Evolutionary conservation across 2,888 invertebrate genomes (phyloP).

Genomic region (Loripinus fragilis): DNA sequence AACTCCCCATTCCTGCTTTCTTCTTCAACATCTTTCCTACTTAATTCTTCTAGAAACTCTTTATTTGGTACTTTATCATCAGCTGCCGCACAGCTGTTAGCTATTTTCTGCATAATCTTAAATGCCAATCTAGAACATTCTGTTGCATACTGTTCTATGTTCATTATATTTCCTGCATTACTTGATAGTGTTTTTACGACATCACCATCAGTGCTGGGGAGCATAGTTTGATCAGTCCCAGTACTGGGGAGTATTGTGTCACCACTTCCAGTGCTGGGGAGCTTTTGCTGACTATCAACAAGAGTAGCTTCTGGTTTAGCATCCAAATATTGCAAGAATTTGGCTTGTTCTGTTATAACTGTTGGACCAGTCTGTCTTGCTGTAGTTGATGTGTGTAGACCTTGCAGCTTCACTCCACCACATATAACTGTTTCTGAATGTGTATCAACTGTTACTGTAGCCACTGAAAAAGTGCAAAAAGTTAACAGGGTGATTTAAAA

Average conservation of each 20-base stretch:
- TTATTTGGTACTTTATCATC: slow-evolving; percentile 28
- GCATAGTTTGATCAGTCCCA: background rate
- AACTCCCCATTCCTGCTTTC: slow-evolving; percentile 5
- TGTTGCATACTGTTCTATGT: slow-evolving; percentile 20
- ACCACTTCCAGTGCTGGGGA: background rate
- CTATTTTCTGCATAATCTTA: slow-evolving; percentile 21
- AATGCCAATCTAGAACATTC: slow-evolving; percentile 28
- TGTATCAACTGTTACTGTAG: slow-evolving; percentile 63
- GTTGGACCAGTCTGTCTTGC: slow-evolving; percentile 89
- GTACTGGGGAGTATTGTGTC: background rate
- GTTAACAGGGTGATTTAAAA: no score
- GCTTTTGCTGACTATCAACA: background rate
- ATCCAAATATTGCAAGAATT: slow-evolving; percentile 89
- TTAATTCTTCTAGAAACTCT: slow-evolving; percentile 13
- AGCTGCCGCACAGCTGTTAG: background rate
- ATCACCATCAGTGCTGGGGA: no score
- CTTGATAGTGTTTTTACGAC: background rate
- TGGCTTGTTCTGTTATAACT: slow-evolving; percentile 93
- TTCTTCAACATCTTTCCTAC: background rate
- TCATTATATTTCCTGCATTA: background rate
- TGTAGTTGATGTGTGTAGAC: slow-evolving; percentile 94
- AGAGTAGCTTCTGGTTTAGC: slow-evolving; percentile 17
- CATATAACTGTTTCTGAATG: slow-evolving; percentile 83
- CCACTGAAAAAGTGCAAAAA: slow-evolving; percentile 59
- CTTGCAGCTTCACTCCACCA: slow-evolving; percentile 94